Evolutionary conservation across 2,888 invertebrate genomes (phyloP).

Genomic region (Petrolisthes cinctipes): DNA sequence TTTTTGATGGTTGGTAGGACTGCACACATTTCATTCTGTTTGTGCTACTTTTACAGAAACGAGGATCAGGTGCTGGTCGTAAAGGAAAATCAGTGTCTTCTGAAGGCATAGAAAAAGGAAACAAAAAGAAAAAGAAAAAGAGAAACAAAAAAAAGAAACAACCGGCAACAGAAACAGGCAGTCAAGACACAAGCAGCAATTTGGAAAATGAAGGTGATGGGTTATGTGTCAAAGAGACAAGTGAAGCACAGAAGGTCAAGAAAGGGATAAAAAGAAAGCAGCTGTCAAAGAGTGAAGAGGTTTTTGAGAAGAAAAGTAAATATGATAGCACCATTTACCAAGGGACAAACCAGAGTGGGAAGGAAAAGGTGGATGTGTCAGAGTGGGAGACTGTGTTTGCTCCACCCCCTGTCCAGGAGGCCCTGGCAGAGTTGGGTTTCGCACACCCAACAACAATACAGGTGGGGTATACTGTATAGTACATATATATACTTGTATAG

Average conservation of each 20-base stretch:
- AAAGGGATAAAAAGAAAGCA: conserved; percentile 13
- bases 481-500: background rate
- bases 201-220: background rate
- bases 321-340: conserved; percentile 38
- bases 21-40: background rate
- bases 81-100: background rate
- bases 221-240: background rate
- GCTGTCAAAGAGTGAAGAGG: background rate
- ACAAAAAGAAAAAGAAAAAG: background rate
- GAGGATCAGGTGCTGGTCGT: background rate
- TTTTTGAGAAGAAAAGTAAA: conserved; percentile 21
- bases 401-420: conserved; percentile 78
- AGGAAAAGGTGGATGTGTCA: conserved; percentile 66
- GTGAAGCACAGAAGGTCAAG: background rate
- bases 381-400: conserved; percentile 74
- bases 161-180: background rate
- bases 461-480: conserved; percentile 67
- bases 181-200: conserved; percentile 32
- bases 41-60: background rate
- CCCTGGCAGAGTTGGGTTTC: conserved; percentile 83
- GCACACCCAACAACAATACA: conserved; percentile 91
- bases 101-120: conserved; percentile 28
- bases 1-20: no score
- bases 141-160: background rate
- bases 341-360: background rate